phyloP scores from a whole-genome alignment of 2,113 vertebrate species.

The Heterotis niloticus region DNA sequence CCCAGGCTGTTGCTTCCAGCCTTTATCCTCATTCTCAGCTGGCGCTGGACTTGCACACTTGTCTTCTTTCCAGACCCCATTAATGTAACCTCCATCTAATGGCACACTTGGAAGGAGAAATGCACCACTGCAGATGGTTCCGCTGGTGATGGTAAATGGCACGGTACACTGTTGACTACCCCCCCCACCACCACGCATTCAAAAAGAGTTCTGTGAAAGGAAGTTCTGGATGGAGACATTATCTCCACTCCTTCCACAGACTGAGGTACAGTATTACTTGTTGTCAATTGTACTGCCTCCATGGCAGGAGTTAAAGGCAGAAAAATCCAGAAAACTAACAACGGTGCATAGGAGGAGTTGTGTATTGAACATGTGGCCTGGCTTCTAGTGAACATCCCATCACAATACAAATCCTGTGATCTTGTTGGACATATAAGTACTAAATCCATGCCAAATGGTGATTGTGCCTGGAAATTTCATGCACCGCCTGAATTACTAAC shows the following conservation, averaged over 20 bases:
- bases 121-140: slow-evolving; percentile 51
- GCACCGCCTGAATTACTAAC: too few species aligned
- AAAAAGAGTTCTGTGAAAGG: slow-evolving; percentile 7
- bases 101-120: slow-evolving; percentile 26
- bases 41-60: background rate
- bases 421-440: too few species aligned
- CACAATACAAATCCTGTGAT: too few species aligned
- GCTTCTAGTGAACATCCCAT: too few species aligned
- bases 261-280: too few species aligned
- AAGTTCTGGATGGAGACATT: slow-evolving; percentile 47
- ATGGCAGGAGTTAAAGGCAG: background rate
- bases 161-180: slow-evolving; percentile 40
- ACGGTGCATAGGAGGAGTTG: background rate
- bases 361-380: too few species aligned
- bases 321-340: background rate
- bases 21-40: background rate
- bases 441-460: too few species aligned
- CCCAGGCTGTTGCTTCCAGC: background rate
- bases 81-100: slow-evolving; percentile 44
- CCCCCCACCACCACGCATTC: background rate
- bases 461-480: too few species aligned
- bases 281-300: too few species aligned
- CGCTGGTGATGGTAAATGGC: slow-evolving; percentile 43
- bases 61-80: background rate
- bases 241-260: slow-evolving; percentile 21